phyloP scores from a whole-genome alignment of 1,140 invertebrate species.

The Octopus sinensis region DNA sequence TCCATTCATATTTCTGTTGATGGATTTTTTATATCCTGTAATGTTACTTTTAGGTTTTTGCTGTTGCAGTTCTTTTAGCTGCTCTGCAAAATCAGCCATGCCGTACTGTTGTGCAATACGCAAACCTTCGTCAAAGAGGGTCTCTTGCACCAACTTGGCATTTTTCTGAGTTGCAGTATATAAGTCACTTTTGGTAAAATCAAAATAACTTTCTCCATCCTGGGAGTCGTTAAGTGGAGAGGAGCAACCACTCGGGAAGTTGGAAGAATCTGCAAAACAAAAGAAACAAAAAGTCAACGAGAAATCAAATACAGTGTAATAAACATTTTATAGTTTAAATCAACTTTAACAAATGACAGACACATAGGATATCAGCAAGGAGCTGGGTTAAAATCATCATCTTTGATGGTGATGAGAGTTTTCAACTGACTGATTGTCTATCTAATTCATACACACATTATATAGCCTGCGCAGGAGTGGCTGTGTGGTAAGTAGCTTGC shows the following conservation, averaged over 20 bases:
- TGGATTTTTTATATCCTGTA: conserved; percentile 11
- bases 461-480: too few relatives aligned
- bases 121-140: conserved; percentile 53
- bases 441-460: too few relatives aligned
- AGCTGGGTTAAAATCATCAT: too few relatives aligned
- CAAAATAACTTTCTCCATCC: conserved; percentile 23
- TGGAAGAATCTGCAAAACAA: conserved; percentile 30
- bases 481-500: too few relatives aligned
- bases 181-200: conserved; percentile 17
- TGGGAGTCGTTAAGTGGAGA: conserved; percentile 28
- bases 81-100: conserved; percentile 52
- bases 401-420: too few relatives aligned
- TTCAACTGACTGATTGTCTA: too few relatives aligned
- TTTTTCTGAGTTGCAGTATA: conserved; percentile 17
- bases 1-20: conserved; percentile 12
- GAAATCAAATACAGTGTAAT: too few relatives aligned
- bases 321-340: too few relatives aligned
- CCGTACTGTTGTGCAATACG: conserved; percentile 55
- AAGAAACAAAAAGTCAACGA: background rate
- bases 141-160: conserved; percentile 32
- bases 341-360: too few relatives aligned
- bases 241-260: conserved; percentile 28
- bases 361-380: too few relatives aligned
- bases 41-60: conserved; percentile 10
- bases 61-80: conserved; percentile 42